Conservation (phyloP, 1,140 invertebrate species). For the Macrobrachium nipponense region DNA sequence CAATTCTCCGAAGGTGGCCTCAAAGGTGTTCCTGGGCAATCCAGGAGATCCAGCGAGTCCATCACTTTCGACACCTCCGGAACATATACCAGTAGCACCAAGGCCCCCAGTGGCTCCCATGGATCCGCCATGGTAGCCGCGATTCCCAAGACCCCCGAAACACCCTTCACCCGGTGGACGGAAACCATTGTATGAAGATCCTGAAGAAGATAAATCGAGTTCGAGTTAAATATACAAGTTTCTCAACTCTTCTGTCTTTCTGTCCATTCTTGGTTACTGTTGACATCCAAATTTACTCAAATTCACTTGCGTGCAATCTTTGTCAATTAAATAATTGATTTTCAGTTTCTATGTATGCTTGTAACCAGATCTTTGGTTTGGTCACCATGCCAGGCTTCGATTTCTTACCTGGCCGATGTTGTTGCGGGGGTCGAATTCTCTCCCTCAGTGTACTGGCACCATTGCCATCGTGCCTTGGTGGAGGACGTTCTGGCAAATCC, state of each 20-base stretch:
- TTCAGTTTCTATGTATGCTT: too few species aligned
- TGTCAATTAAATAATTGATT: too few species aligned
- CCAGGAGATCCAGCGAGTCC: conserved; percentile 20
- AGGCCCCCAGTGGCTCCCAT: too few species aligned
- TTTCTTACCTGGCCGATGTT: too few species aligned
- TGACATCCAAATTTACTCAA: too few species aligned
- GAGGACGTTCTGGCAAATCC: conserved; percentile 10
- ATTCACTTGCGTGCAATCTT: too few species aligned
- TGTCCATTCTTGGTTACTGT: background rate
- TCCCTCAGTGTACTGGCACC: conserved; percentile 35
- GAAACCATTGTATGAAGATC: conserved; percentile 42
- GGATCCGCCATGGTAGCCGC: background rate
- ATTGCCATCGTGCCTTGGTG: conserved; percentile 40
- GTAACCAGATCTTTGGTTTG: too few species aligned
- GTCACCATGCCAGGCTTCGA: too few species aligned
- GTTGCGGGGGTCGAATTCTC: too few species aligned
- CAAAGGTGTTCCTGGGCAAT: conserved; percentile 38
- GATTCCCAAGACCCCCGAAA: background rate
- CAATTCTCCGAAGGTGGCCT: conserved; percentile 49
- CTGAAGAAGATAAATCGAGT: conserved; percentile 1
- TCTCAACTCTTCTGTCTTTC: background rate
- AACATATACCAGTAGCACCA: too few species aligned
- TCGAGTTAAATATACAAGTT: conserved; percentile 23
- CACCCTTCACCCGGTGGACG: conserved; percentile 42
- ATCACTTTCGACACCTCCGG: conserved; percentile 22